Evolutionary conservation across 1,140 invertebrate species (phyloP), one percentile per base, ranked within the genome.

Genomic region (Neodiprion virginianus): DNA sequence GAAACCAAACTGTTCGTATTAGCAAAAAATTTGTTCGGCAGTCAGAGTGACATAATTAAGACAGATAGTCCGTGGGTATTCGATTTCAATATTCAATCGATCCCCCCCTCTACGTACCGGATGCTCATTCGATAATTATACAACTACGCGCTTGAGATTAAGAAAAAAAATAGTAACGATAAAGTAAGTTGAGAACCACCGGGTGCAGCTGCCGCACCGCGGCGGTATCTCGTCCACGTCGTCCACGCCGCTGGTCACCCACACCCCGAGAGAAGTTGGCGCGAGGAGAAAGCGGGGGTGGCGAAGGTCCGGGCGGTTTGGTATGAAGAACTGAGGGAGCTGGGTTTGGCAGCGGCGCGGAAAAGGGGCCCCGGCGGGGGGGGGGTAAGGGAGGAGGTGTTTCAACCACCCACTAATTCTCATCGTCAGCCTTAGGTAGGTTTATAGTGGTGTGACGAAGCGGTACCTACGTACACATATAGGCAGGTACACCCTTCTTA

Each of bases 241-340:
- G 82, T 86, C 84, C 53, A 61, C 53, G 53, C n/a, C 53, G 53
- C 53, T 85, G 83, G 80, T 81, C 82, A 81, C 84, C 84, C 84
- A 85, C 82, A 84, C 83, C 83, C 81, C 80, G 83, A 86, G 82
- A 79, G 83, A 85, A 79, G 84, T 83, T 82, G 82, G 83, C 80
- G 82, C 78, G 74, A 50, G 75, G 79, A 72, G 76, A 65, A 73
- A 71, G 70, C 53, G 72, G 21, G 28, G 69, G 67, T 68, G 49
- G 71, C 71, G 74, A 73, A 73, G 71, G 66, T 49, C 53, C 73
- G 47, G 53, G 53, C n/a, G 53, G 53, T 61, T 61, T 17, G 7
- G 53, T 17, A 61, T 40, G 28, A 40, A 40, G 28, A 5, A 40
- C 28, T 40, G 28, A 40, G 28, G 28, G 28, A 40, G 28, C 28